Conservation (phyloP, 2,113 vertebrate genomes). For the Notothenia coriiceps region DNA sequence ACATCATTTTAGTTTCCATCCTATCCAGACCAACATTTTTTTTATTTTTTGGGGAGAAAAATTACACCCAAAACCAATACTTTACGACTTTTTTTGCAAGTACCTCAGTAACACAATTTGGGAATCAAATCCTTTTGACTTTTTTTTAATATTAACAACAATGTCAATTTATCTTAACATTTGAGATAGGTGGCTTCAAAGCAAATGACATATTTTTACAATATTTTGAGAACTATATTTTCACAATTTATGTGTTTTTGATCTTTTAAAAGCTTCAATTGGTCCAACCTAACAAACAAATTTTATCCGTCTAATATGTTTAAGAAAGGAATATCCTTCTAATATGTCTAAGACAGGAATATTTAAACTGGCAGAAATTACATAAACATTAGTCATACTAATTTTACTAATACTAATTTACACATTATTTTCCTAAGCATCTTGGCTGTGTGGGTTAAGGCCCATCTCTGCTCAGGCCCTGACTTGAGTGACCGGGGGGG, state of each 20-base stretch:
- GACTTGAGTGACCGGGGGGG: constrained; percentile 68
- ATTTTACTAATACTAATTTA: constrained; percentile 7
- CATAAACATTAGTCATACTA: background rate
- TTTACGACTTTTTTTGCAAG: too few relatives aligned
- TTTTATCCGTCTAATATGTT: background rate
- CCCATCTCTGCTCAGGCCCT: constrained; percentile 73
- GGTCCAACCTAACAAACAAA: background rate
- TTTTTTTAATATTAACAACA: too few relatives aligned
- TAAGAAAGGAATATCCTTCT: background rate
- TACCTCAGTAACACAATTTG: too few relatives aligned
- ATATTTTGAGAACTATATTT: background rate
- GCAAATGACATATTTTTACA: background rate
- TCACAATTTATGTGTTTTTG: background rate
- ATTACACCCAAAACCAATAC: too few relatives aligned
- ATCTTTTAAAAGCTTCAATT: background rate
- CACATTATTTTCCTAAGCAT: background rate
- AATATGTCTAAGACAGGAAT: background rate
- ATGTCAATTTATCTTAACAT: too few relatives aligned
- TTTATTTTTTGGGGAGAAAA: too few relatives aligned
- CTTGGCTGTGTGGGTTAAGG: constrained; percentile 54
- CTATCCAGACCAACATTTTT: too few relatives aligned
- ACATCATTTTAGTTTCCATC: too few relatives aligned
- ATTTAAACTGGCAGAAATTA: background rate
- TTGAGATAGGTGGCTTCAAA: too few relatives aligned
- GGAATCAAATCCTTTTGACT: too few relatives aligned